Evolutionary conservation across 2,113 vertebrate species (phyloP).

Genomic region (Elgaria multicarinata): DNA sequence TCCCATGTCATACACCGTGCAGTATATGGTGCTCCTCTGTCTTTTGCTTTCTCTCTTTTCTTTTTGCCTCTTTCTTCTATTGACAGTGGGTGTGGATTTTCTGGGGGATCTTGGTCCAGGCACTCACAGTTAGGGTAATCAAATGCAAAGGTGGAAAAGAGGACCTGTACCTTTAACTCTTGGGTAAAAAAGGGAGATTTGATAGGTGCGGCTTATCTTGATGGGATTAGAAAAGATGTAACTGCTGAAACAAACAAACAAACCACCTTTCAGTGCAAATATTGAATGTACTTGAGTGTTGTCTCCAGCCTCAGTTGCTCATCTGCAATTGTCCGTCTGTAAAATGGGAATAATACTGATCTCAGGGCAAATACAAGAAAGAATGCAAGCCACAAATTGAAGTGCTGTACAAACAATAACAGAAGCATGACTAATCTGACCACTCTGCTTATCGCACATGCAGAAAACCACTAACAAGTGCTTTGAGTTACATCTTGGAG

Average conservation of each 20-base stretch:
- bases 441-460: neutral
- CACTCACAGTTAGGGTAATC: neutral
- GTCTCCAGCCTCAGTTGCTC: neutral
- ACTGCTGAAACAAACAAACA: neutral
- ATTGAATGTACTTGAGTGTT: neutral
- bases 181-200: neutral
- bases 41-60: no score
- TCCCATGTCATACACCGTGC: neutral
- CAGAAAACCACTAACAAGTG: neutral
- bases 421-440: neutral
- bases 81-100: neutral
- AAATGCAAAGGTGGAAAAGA: neutral
- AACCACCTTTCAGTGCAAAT: neutral
- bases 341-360: neutral
- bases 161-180: neutral
- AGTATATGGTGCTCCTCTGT: no score
- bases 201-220: neutral
- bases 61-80: neutral
- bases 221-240: neutral
- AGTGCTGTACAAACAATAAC: neutral
- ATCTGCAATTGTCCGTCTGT: neutral
- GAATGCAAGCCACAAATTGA: neutral
- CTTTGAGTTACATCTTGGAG: neutral
- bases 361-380: neutral
- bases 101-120: neutral